phyloP scores from a whole-genome alignment of 2,888 invertebrate species.

The Phyllotreta striolata region DNA sequence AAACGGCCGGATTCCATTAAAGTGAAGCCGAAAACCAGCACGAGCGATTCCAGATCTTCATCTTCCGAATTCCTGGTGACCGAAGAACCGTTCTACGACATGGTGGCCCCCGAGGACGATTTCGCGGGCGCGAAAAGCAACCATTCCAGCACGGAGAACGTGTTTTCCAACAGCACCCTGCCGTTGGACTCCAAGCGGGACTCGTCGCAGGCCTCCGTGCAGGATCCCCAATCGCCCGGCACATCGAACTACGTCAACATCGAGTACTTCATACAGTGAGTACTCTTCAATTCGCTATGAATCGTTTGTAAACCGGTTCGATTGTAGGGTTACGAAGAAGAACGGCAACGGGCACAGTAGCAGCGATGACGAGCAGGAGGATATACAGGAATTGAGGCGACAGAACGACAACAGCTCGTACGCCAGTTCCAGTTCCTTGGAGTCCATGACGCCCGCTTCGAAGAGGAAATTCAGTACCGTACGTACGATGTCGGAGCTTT shows the following conservation, averaged over 20 bases:
- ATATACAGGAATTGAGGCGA: slow-evolving; percentile 60
- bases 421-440: slow-evolving; percentile 62
- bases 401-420: slow-evolving; percentile 60
- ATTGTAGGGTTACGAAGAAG: slow-evolving; percentile 51
- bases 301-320: no score
- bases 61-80: slow-evolving; percentile 67
- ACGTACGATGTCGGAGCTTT: slow-evolving; percentile 19
- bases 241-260: slow-evolving; percentile 92
- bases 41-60: slow-evolving; percentile 62
- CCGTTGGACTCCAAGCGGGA: slow-evolving; percentile 63
- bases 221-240: slow-evolving; percentile 80
- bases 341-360: slow-evolving; percentile 53
- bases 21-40: slow-evolving; percentile 54
- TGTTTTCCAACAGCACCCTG: slow-evolving; percentile 70
- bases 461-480: slow-evolving; percentile 58
- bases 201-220: slow-evolving; percentile 60
- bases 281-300: no score
- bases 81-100: slow-evolving; percentile 77
- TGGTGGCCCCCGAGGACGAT: slow-evolving; percentile 71
- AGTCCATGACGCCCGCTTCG: slow-evolving; percentile 63
- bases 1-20: slow-evolving; percentile 50
- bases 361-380: slow-evolving; percentile 59
- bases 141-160: slow-evolving; percentile 73
- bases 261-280: slow-evolving; percentile 88
- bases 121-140: slow-evolving; percentile 57